Conservation (phyloP, 2,113 vertebrate species). For the Pseudorasbora parva region DNA sequence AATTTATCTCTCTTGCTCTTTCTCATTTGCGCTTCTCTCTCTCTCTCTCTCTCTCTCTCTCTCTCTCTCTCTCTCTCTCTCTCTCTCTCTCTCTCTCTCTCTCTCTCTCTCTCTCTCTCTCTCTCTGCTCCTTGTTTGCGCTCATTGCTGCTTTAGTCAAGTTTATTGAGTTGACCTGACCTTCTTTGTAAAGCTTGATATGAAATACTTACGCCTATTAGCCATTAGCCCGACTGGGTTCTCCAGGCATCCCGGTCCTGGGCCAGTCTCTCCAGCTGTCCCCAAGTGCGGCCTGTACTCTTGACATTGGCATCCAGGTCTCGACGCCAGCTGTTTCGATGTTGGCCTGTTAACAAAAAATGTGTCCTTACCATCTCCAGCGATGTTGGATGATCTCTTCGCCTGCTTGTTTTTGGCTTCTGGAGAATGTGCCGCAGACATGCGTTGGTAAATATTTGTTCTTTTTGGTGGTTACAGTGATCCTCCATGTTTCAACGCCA, state of each 20-base stretch:
- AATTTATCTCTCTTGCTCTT: background rate
- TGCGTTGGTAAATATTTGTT: background rate
- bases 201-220: background rate
- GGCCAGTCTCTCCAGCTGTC: too few relatives aligned
- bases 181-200: background rate
- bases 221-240: too few relatives aligned
- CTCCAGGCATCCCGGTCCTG: too few relatives aligned
- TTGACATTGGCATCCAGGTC: too few relatives aligned
- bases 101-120: background rate
- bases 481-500: background rate
- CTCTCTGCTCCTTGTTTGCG: background rate
- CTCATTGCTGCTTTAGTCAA: background rate
- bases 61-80: background rate
- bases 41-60: background rate
- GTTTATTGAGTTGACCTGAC: background rate
- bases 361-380: too few relatives aligned
- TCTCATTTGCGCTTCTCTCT: slow-evolving; percentile 5
- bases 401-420: background rate
- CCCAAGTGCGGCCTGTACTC: too few relatives aligned
- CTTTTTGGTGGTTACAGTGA: background rate
- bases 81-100: background rate
- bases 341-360: too few relatives aligned
- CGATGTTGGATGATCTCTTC: background rate
- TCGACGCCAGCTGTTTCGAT: too few relatives aligned
- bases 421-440: background rate